These are phyloP conservation scores for Microtus montanus DNA, from an alignment of 2,113 vertebrate genomes.

Conservation along the genomic window DNA sequence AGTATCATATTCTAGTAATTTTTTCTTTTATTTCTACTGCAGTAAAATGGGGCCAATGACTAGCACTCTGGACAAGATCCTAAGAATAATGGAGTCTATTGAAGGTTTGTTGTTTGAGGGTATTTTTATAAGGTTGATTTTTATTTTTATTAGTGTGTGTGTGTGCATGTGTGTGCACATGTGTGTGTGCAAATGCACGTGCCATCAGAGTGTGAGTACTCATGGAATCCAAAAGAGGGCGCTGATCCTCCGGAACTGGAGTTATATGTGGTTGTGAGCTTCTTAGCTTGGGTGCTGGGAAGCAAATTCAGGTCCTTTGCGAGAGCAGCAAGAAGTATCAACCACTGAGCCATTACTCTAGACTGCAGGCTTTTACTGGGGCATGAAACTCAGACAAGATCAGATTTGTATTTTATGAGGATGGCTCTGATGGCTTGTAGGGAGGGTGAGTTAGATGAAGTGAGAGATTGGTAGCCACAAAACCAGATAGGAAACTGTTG, in stretches of 20 bases:
- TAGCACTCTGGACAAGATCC: background rate
- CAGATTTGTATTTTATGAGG: conserved; percentile 19
- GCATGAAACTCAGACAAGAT: background rate
- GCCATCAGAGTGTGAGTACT: too few species aligned
- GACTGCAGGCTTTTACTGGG: background rate
- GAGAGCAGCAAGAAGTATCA: background rate
- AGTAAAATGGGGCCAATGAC: background rate
- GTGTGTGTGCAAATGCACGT: too few species aligned
- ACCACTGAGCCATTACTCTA: background rate
- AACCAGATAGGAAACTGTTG: background rate
- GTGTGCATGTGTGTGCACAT: background rate
- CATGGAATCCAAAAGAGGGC: background rate
- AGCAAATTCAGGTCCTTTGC: background rate
- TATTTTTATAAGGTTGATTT: background rate
- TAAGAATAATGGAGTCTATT: background rate
- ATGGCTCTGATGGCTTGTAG: background rate
- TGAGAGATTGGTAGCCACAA: background rate
- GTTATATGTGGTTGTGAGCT: background rate
- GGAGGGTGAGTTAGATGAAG: background rate
- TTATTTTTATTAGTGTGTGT: background rate
- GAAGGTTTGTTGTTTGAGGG: background rate
- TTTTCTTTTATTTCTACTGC: background rate
- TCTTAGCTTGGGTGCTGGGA: background rate
- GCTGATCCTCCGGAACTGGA: background rate
- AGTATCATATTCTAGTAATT: background rate